Percentiles rank a stretch among this genome's conserved stretches.
Conservation (phyloP, 1,140 invertebrate species). For the Arctopsyche grandis region DNA sequence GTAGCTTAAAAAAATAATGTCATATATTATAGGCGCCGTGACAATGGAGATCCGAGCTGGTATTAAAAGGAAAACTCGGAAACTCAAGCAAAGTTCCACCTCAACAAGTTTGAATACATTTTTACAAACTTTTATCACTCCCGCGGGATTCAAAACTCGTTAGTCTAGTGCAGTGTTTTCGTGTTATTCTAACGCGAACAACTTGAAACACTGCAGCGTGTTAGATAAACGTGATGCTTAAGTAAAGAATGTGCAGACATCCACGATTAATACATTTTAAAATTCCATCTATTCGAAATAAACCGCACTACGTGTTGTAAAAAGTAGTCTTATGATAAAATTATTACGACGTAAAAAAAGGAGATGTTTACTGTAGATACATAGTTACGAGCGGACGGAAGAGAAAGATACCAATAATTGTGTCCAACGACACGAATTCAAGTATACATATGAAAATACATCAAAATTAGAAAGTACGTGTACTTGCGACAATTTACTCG, state of each 20-base stretch:
- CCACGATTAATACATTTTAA: too few species aligned
- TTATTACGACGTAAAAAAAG: neutral
- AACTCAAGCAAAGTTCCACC: conserved; percentile 8
- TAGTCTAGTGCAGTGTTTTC: conserved; percentile 32
- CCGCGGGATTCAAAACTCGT: conserved; percentile 30
- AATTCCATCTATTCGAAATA: too few species aligned
- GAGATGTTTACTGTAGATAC: too few species aligned
- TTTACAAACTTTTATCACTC: conserved; percentile 40
- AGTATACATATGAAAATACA: neutral
- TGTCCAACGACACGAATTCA: conserved; percentile 18
- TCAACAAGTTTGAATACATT: conserved; percentile 39
- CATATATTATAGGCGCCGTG: too few species aligned
- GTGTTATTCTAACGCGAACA: neutral
- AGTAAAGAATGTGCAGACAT: too few species aligned
- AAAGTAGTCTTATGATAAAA: too few species aligned
- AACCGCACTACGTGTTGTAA: too few species aligned
- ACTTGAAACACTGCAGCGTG: neutral
- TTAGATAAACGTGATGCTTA: neutral
- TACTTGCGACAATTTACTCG: neutral
- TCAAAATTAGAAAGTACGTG: conserved; percentile 24
- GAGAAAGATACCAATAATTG: conserved; percentile 35
- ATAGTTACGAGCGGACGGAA: conserved; percentile 19
- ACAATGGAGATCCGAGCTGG: too few species aligned
- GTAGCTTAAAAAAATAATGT: too few species aligned
- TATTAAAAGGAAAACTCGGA: too few species aligned